A percentile compares a stretch with the other conserved stretches of the same genome.
These are phyloP conservation scores for Ypsolopha scabrella DNA, from an alignment of 2,888 invertebrate species.

Conservation along the genomic window DNA sequence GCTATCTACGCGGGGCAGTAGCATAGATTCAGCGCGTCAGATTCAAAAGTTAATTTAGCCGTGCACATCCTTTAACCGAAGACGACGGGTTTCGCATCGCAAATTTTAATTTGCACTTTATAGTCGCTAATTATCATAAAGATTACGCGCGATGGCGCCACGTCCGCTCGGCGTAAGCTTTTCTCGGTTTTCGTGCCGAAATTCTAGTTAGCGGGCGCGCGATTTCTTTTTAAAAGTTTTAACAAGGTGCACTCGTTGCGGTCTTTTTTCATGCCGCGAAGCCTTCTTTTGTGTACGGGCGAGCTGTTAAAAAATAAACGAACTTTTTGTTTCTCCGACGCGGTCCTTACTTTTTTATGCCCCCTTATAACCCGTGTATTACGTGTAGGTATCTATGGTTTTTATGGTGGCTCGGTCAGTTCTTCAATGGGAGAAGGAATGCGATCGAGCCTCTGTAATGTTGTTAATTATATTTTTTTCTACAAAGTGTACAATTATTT, in stretches of 20 bases:
- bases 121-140: constrained; percentile 50
- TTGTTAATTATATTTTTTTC: constrained; percentile 9
- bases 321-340: constrained; percentile 69
- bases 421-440: constrained; percentile 69
- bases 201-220: constrained; percentile 67
- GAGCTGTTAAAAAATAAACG: constrained; percentile 71
- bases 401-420: constrained; percentile 66
- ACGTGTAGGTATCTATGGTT: constrained; percentile 69
- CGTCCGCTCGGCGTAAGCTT: constrained; percentile 45
- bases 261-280: constrained; percentile 64
- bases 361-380: constrained; percentile 69
- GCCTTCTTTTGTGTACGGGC: constrained; percentile 66
- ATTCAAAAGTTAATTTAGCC: constrained; percentile 19
- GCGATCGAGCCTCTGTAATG: constrained; percentile 65
- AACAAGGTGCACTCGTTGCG: constrained; percentile 66
- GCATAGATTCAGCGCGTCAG: constrained; percentile 9
- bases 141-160: constrained; percentile 54
- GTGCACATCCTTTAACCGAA: constrained; percentile 10
- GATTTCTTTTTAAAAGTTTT: constrained; percentile 67
- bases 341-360: constrained; percentile 67
- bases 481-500: too few species aligned
- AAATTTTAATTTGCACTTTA: constrained; percentile 24
- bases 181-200: constrained; percentile 66
- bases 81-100: constrained; percentile 13
- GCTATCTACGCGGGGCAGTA: neutral